Percentiles rank a stretch among this genome's conserved stretches.
phyloP scores from a whole-genome alignment of 2,797 vertebrate species.

The Pangasius sanitwongsei region DNA sequence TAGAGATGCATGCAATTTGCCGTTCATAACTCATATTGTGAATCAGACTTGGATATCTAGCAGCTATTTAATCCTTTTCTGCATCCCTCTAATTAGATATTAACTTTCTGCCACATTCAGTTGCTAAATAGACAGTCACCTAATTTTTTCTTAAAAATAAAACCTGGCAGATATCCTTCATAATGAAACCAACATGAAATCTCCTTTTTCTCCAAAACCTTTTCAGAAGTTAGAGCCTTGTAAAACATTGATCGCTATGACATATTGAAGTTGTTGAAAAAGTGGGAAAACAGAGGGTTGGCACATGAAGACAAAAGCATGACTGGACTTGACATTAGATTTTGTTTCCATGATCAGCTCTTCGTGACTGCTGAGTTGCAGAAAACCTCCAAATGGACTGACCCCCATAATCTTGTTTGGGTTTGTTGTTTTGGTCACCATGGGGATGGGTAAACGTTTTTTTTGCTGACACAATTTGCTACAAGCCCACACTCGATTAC shows the following conservation, averaged over 20 bases:
- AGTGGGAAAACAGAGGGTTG: slow-evolving; percentile 67
- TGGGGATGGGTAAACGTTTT: slow-evolving; percentile 57
- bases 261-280: slow-evolving; percentile 60
- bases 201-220: slow-evolving; percentile 14
- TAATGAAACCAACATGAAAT: slow-evolving; percentile 3
- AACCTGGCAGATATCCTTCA: background rate
- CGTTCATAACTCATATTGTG: background rate
- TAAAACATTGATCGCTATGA: slow-evolving; percentile 64
- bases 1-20: background rate
- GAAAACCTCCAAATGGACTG: slow-evolving; percentile 65
- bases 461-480: slow-evolving; percentile 60
- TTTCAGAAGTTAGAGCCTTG: slow-evolving; percentile 44
- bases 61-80: background rate
- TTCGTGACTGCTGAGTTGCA: slow-evolving; percentile 47
- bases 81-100: background rate
- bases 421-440: slow-evolving; percentile 73
- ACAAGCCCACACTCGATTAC: slow-evolving; percentile 55
- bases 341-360: slow-evolving; percentile 58
- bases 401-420: slow-evolving; percentile 64
- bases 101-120: background rate
- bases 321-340: slow-evolving; percentile 57
- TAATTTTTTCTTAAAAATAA: background rate
- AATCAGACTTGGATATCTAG: background rate
- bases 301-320: slow-evolving; percentile 54
- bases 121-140: background rate